Evolutionary conservation across 1,140 invertebrate species (phyloP).

Genomic region (Leucophenga varia): DNA sequence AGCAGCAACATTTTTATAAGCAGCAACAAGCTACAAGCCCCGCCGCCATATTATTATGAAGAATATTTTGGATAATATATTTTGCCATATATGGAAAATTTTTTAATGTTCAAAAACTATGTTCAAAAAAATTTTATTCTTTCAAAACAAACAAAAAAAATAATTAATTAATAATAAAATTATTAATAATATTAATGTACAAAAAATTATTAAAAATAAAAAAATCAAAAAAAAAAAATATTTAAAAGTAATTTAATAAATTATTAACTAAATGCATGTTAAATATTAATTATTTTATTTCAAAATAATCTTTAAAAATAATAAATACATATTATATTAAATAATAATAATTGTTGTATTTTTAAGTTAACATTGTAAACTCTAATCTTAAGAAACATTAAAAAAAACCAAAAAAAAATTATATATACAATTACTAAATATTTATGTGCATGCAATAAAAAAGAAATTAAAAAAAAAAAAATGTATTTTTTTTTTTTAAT

Average conservation of each 20-base stretch:
- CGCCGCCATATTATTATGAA: too few species aligned
- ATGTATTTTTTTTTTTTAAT: background rate
- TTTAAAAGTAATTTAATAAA: background rate
- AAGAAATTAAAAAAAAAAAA: constrained; percentile 16
- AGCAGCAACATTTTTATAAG: constrained; percentile 43
- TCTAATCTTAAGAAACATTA: background rate
- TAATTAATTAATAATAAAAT: constrained; percentile 3
- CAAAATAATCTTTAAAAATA: constrained; percentile 24
- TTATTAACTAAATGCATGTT: constrained; percentile 23
- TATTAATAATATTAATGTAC: constrained; percentile 2
- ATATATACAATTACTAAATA: constrained; percentile 35
- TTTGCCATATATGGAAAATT: background rate
- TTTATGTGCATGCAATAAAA: constrained; percentile 51
- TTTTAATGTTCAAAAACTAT: too few species aligned
- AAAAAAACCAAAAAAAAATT: constrained; percentile 26
- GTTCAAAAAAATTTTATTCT: too few species aligned
- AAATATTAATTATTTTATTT: constrained; percentile 20
- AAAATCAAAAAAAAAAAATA: too few species aligned
- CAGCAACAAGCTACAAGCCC: constrained; percentile 16
- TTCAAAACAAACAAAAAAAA: constrained; percentile 9
- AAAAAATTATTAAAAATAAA: background rate
- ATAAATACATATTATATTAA: constrained; percentile 22
- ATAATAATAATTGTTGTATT: constrained; percentile 46
- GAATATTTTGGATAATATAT: too few species aligned
- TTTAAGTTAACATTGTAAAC: constrained; percentile 31